phyloP scores from a whole-genome alignment of 1,140 invertebrate genomes.

The Drosophila auraria region DNA sequence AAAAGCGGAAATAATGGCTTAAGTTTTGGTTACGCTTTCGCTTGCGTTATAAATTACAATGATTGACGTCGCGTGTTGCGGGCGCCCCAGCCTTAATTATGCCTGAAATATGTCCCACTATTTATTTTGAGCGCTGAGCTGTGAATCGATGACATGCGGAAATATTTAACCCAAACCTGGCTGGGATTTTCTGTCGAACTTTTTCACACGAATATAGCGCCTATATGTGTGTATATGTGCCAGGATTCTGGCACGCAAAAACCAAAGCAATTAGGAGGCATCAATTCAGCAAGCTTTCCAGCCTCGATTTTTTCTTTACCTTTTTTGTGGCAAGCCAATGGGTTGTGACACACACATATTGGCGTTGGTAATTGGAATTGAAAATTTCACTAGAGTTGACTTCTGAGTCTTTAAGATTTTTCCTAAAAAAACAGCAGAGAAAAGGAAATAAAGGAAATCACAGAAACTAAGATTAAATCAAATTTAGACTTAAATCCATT shows the following conservation, averaged over 20 bases:
- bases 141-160: conserved; percentile 21
- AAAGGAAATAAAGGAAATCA: not conserved
- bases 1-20: conserved; percentile 74
- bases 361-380: conserved; percentile 12
- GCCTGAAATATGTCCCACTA: conserved; percentile 43
- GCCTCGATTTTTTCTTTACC: conserved; percentile 1
- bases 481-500: not conserved
- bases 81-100: conserved; percentile 36
- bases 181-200: not conserved
- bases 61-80: conserved; percentile 67
- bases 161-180: conserved; percentile 24
- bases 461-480: not conserved
- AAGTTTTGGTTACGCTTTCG: conserved; percentile 54
- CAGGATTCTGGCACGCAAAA: conserved; percentile 15
- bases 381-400: not conserved
- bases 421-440: not conserved
- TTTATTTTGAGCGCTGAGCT: conserved; percentile 34
- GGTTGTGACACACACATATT: conserved; percentile 12
- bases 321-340: conserved; percentile 25
- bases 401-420: not conserved
- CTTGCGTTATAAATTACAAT: conserved; percentile 67
- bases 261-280: conserved; percentile 31
- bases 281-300: conserved; percentile 3
- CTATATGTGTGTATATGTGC: not conserved
- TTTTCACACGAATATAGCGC: not conserved